These are phyloP conservation scores for Dipus sagitta DNA, from an alignment of 2,797 vertebrate genomes.

Conservation along the genomic window DNA sequence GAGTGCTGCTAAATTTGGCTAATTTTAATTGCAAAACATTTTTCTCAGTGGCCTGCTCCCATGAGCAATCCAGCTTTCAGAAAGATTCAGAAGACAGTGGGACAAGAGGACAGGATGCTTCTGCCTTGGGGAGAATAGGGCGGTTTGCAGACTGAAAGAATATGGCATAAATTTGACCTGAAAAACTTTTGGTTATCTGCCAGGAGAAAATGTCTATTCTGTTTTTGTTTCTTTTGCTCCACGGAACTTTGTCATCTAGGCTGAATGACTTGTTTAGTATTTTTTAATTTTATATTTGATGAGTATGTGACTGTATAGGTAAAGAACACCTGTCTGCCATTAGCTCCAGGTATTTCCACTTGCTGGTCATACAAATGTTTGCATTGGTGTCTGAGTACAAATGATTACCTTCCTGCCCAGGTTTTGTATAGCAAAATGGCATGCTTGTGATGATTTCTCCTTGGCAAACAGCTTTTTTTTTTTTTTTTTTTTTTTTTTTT, in stretches of 20 bases:
- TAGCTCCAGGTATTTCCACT: conserved; percentile 45
- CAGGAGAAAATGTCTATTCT: conserved; percentile 29
- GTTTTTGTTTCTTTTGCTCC: conserved; percentile 34
- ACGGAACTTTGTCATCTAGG: conserved; percentile 6
- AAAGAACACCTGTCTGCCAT: conserved; percentile 50
- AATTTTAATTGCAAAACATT: conserved; percentile 61
- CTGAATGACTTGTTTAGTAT: conserved; percentile 24
- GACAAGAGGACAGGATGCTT: conserved; percentile 12
- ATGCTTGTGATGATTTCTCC: conserved; percentile 50
- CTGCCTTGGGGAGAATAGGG: conserved; percentile 32
- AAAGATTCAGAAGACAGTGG: conserved; percentile 37
- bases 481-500: neutral
- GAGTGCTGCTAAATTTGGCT: conserved; percentile 46
- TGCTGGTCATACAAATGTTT: conserved; percentile 42
- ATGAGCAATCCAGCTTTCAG: conserved; percentile 40
- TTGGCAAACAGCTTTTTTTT: conserved; percentile 31
- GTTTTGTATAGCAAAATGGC: conserved; percentile 21
- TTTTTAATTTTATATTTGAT: conserved; percentile 59
- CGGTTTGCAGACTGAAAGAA: conserved; percentile 33
- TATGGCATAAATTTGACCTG: conserved; percentile 40
- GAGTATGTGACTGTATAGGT: conserved; percentile 15
- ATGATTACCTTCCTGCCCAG: conserved; percentile 11
- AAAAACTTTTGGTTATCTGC: conserved; percentile 16
- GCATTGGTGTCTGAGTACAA: conserved; percentile 47
- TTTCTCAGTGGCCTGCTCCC: conserved; percentile 32